These are phyloP conservation scores for Setipinna tenuifilis DNA, from an alignment of 2,797 vertebrate species.

Conservation along the genomic window DNA sequence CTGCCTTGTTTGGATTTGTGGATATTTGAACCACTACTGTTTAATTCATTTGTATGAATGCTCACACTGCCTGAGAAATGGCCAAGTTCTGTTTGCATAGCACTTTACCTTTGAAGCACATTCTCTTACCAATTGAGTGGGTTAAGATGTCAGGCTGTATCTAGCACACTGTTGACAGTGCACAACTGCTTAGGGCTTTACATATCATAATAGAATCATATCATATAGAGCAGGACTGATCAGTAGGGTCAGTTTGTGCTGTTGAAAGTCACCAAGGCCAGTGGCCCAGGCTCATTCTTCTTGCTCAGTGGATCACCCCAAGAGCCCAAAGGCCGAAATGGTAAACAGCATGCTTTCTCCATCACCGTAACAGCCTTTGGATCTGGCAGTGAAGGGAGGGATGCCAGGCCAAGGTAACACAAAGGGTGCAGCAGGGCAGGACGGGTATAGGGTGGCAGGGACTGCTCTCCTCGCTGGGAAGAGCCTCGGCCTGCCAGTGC, in stretches of 20 bases:
- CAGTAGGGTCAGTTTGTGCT: slow-evolving; percentile 17
- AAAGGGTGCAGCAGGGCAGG: background rate
- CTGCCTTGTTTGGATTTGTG: background rate
- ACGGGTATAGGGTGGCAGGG: background rate
- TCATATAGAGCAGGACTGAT: slow-evolving; percentile 24
- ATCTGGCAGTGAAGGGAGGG: background rate
- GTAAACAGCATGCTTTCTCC: background rate
- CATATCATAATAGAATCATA: background rate
- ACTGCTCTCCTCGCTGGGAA: background rate
- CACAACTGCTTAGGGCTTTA: background rate
- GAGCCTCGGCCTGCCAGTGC: background rate
- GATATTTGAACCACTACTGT: background rate
- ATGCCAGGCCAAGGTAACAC: background rate
- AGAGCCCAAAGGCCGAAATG: background rate
- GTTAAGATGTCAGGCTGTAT: background rate
- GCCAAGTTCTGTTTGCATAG: background rate
- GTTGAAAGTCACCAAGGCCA: slow-evolving; percentile 25
- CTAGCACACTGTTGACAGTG: background rate
- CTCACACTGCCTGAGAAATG: background rate
- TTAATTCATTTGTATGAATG: background rate
- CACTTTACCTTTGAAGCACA: background rate
- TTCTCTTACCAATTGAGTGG: background rate
- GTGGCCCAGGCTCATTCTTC: slow-evolving; percentile 11
- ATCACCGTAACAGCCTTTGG: background rate
- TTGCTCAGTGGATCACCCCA: background rate